These are phyloP conservation scores for Troilus luridus DNA, from an alignment of 2,888 invertebrate species.

Conservation along the genomic window DNA sequence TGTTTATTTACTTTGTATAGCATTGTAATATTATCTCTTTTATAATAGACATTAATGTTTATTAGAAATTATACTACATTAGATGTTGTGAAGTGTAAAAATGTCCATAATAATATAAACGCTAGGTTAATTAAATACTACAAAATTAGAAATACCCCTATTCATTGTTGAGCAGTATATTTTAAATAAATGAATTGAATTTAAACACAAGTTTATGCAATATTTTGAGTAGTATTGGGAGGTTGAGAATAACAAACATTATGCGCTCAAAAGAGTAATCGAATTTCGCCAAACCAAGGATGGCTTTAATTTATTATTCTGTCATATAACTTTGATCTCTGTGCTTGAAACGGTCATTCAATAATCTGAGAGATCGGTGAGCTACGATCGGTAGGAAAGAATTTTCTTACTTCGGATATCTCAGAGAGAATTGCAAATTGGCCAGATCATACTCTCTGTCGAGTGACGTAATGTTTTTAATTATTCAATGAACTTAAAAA, in stretches of 20 bases:
- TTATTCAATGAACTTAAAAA: neutral
- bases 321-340: neutral
- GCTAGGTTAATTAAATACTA: no score
- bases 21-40: no score
- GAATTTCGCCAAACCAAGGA: neutral
- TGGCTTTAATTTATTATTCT: neutral
- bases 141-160: no score
- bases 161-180: no score
- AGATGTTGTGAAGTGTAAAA: no score
- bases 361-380: neutral
- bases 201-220: no score
- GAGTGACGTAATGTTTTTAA: neutral
- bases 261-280: neutral
- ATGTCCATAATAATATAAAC: no score
- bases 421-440: slow-evolving; percentile 7
- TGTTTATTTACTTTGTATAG: no score
- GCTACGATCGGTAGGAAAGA: neutral
- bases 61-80: no score
- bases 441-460: neutral
- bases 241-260: neutral
- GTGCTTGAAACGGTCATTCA: neutral
- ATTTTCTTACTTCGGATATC: neutral
- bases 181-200: no score
- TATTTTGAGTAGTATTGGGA: neutral
- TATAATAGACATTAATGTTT: no score